Base-by-base conservation (phyloP, 2,888 invertebrate species). In the Pyrocoelia pectoralis region DNA sequence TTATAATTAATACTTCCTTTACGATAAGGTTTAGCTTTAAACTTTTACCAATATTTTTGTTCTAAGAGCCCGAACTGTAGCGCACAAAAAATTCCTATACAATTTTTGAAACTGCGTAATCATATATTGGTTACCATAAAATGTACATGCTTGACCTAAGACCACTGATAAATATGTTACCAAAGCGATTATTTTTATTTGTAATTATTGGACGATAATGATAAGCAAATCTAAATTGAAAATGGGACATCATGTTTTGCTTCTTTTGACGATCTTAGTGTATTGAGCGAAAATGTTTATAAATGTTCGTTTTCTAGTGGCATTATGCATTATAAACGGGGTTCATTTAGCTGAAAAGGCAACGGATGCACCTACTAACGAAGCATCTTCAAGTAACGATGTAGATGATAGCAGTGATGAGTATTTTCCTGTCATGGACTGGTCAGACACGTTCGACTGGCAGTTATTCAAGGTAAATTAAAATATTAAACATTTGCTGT, bases 391-490 rank as follows among this genome's bases (percentile, higher is more conserved):
- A 33, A 12, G 10, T 33, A 51, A 56, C 14, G 60, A 66, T 15
- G 58, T 65, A n/a, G 61, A 33, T 13, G 72, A 71, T 52, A 67
- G 70, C 48, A 70, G 60, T 29, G 76, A 78, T 60, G 70, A 72
- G 8, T 79, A 73, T 67, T 74, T 70, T 63, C 74, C 74, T 49
- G 62, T 58, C 46, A 56, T 54, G 61, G 75, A 74, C 54, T 79
- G 75, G 74, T 80, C 79, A 67, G 89, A 90, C 69, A 81, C 81
- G 55, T 90, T 91, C 74, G 90, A 90, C 61, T 90, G 89, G 89
- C 83, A 83, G 52, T 75, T 90, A 15, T 83, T 89, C 13, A 88
- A 87, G 83, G 87, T 88, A 80, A 73, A 54, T 43, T 54, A 57
- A 48, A 51, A 17, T 15, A 38, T 43, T 28, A 50, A 50, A 29